Evolutionary conservation across 2,888 invertebrate genomes (phyloP), one percentile per base, ranked within the genome.

Genomic region (Antheraea yamamai): DNA sequence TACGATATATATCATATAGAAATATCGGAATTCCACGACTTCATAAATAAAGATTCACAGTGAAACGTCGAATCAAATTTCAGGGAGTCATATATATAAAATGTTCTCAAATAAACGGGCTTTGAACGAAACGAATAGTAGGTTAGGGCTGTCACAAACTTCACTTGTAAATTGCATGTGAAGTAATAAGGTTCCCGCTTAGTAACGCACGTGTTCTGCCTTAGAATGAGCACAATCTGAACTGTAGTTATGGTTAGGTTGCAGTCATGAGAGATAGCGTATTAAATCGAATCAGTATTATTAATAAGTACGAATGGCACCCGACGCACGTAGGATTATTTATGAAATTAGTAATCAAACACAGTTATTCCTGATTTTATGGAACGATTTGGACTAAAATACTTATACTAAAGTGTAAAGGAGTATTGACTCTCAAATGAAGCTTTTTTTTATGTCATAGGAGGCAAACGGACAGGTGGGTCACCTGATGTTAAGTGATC

Each of bases 181-280:
- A 81, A 84, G 87, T 89, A 88, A 90, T 88, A 88, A 88, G 87
- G 85, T 83, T 76, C 84, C 84, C 87, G 88, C 89, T 88, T 87
- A 88, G 87, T 79, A 75, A 77, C 79, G 85, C 82, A 85, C 90
- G 91, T 92, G 92, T 84, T 79, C 79, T 72, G 89, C 81, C 81
- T 90, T 75, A 81, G 81, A 89, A 91, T 89, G 86, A 83, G 77
- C 81, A 77, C 76, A 76, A 75, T 75, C 66, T 51, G 30, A 66
- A 55, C 52, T 55, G 26, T 61, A 66, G 18, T 66, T 76, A 73
- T 75, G 77, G 70, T 66, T 16, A 2, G 52, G 52, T 39, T 20
- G 35, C 35, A 72, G 70, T 74, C 39, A 73, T 18, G 23, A 74
- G 77, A 76, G 78, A 71, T 75, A 77, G 78, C 52, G 47, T 39